Conservation (phyloP, 2,797 vertebrate genomes). For the Pangasius sanitwongsei region DNA sequence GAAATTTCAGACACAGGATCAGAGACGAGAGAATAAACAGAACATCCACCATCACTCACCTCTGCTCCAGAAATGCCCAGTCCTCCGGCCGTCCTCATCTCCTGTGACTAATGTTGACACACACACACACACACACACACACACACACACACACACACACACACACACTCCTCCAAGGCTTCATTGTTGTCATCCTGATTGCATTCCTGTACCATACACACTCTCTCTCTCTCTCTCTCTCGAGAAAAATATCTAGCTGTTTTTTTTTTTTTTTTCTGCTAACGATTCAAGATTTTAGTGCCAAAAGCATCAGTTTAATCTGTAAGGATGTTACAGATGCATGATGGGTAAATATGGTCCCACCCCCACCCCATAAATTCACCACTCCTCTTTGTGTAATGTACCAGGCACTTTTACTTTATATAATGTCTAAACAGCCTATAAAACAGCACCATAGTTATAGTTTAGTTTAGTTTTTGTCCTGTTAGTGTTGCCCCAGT, state of each 20-base stretch:
- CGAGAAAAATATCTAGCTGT: background rate
- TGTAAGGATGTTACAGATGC: background rate
- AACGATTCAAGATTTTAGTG: background rate
- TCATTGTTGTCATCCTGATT: background rate
- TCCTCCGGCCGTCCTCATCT: background rate
- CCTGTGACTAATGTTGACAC: slow-evolving; percentile 7
- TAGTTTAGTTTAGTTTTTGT: background rate
- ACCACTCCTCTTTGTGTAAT: too few relatives aligned
- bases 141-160: background rate
- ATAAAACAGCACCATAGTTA: background rate
- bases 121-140: slow-evolving; percentile 1
- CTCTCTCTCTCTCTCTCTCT: background rate
- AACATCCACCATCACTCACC: background rate
- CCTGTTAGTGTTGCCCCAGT: background rate
- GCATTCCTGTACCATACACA: background rate
- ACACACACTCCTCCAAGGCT: background rate
- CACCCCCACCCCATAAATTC: background rate
- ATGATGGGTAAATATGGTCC: background rate
- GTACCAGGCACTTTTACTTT: too few relatives aligned
- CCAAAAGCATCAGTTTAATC: background rate
- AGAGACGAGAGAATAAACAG: background rate
- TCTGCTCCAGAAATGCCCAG: slow-evolving; percentile 6
- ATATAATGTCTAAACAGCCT: too few relatives aligned
- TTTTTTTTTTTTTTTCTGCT: background rate
- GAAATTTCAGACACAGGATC: background rate